A percentile compares a stretch with the other conserved stretches of the same genome.
phyloP scores from a whole-genome alignment of 2,797 vertebrate genomes.

The Labroides dimidiatus region DNA sequence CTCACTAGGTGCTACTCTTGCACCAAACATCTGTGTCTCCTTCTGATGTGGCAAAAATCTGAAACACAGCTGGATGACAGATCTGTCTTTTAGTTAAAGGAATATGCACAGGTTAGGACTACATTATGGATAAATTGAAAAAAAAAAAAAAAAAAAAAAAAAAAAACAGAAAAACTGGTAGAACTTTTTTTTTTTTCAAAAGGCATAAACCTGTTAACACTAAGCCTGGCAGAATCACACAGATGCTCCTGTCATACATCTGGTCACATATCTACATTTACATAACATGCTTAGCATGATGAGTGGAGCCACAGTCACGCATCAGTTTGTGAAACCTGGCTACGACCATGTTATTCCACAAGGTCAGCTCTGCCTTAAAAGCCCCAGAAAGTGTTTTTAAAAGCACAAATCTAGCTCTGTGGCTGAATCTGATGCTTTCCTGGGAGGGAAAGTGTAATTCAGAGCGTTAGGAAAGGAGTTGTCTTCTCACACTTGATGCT shows the following conservation, averaged over 20 bases:
- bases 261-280: conserved; percentile 35
- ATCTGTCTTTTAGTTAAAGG: too few species aligned
- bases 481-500: background rate
- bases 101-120: too few species aligned
- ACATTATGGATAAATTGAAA: too few species aligned
- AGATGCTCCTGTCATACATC: conserved; percentile 38
- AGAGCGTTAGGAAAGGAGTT: too few species aligned
- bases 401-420: background rate
- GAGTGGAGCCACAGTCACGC: conserved; percentile 6
- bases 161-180: too few species aligned
- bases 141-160: too few species aligned
- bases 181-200: background rate
- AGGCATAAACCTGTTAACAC: conserved; percentile 4
- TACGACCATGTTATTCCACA: background rate
- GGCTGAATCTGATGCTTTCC: background rate
- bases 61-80: too few species aligned
- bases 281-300: conserved; percentile 40
- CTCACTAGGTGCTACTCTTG: conserved; percentile 44
- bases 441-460: background rate
- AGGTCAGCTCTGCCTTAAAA: conserved; percentile 7
- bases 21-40: too few species aligned
- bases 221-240: conserved; percentile 11
- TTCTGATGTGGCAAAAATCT: too few species aligned
- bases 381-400: background rate
- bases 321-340: background rate